A percentile compares a stretch with the other conserved stretches of the same genome.
These are phyloP conservation scores for Heliconius melpomene DNA, from an alignment of 1,140 invertebrate species.

Conservation along the genomic window DNA sequence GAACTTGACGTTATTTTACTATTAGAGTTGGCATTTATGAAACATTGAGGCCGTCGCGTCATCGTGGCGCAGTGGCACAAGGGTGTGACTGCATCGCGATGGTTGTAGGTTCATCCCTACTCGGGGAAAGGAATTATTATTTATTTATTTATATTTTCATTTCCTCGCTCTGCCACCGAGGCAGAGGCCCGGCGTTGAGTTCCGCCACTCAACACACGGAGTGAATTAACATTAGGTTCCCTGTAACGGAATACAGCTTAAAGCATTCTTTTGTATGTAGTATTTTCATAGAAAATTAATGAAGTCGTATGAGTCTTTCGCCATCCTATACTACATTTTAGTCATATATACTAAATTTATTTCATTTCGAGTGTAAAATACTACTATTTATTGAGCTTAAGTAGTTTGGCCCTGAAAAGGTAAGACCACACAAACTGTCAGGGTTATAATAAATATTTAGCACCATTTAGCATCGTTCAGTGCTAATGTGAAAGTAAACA, in stretches of 20 bases:
- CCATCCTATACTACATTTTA: not conserved
- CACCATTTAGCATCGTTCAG: not conserved
- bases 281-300: no score
- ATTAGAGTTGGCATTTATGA: not conserved
- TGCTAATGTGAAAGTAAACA: constrained; percentile 9
- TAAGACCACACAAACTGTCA: constrained; percentile 6
- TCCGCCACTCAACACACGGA: no score
- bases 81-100: no score
- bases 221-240: no score
- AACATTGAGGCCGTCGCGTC: not conserved
- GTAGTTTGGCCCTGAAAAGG: not conserved
- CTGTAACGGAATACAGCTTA: no score
- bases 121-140: no score
- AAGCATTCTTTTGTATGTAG: no score
- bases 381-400: not conserved
- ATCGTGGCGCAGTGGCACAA: no score
- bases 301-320: not conserved
- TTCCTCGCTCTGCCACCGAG: no score
- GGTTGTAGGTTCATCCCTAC: no score
- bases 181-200: no score
- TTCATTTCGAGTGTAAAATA: not conserved
- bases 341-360: not conserved
- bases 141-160: no score
- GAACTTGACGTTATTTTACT: not conserved
- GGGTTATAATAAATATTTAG: not conserved